A percentile compares a stretch with the other conserved stretches of the same genome.
Conservation (phyloP, 2,113 vertebrate species). For the Andinoacara biseriatus region DNA sequence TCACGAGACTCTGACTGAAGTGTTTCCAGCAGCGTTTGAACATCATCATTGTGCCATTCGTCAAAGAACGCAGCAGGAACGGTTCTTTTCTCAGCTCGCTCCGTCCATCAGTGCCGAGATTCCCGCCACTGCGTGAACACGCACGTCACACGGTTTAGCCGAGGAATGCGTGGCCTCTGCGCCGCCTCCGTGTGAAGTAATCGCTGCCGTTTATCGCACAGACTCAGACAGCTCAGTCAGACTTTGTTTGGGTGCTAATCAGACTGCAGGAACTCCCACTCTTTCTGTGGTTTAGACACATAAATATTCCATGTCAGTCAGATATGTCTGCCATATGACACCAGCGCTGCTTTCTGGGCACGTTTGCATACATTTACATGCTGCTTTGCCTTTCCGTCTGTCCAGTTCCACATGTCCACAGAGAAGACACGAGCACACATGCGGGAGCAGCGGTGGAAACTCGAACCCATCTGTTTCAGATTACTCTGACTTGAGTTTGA, state of each 20-base stretch:
- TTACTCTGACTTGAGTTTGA: conserved; percentile 72
- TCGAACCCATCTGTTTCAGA: conserved; percentile 71
- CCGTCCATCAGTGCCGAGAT: conserved; percentile 59
- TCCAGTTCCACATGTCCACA: background rate
- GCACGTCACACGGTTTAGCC: conserved; percentile 51
- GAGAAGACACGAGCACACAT: conserved; percentile 20
- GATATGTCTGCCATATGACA: conserved; percentile 54
- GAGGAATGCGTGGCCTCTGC: background rate
- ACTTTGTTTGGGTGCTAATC: conserved; percentile 57
- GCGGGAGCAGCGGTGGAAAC: conserved; percentile 37
- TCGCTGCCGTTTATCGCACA: conserved; percentile 38
- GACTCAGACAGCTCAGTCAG: conserved; percentile 1
- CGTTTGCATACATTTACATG: conserved; percentile 21
- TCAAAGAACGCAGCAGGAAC: conserved; percentile 68
- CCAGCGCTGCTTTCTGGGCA: conserved; percentile 16
- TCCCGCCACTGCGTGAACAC: conserved; percentile 64
- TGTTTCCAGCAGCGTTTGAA: conserved; percentile 38
- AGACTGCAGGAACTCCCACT: conserved; percentile 49
- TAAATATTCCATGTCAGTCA: conserved; percentile 66
- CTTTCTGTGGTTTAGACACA: conserved; percentile 54
- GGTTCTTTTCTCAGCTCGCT: conserved; percentile 71
- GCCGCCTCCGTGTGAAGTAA: conserved; percentile 27
- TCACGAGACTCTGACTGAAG: background rate
- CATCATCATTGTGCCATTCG: conserved; percentile 48
- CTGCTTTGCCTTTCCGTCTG: conserved; percentile 17